Conservation (phyloP, 1,140 invertebrate species). For the Eufriesea mexicana region DNA sequence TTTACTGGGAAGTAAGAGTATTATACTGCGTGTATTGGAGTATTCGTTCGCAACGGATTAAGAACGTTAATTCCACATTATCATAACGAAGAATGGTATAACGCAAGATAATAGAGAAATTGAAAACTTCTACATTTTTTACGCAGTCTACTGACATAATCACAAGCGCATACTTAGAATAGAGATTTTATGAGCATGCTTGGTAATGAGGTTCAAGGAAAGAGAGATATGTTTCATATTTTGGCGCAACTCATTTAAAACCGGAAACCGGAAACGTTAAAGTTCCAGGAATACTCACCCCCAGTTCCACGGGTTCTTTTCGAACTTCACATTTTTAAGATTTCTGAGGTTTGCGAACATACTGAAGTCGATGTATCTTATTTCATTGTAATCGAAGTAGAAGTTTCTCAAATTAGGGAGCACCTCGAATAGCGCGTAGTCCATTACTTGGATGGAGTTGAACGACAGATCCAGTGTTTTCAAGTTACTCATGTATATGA, state of each 20-base stretch:
- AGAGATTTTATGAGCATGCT: background rate
- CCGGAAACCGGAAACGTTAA: slow-evolving; percentile 26
- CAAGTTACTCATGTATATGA: slow-evolving; percentile 65
- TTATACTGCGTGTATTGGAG: no score
- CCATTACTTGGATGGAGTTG: slow-evolving; percentile 70
- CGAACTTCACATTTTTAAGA: slow-evolving; percentile 73
- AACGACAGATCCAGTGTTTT: slow-evolving; percentile 74
- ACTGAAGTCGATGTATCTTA: slow-evolving; percentile 66
- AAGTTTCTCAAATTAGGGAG: slow-evolving; percentile 70
- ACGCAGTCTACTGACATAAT: background rate
- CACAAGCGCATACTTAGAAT: background rate
- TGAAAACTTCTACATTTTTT: no score
- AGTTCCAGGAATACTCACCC: slow-evolving; percentile 67
- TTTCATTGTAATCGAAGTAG: slow-evolving; percentile 74
- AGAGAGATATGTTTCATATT: background rate
- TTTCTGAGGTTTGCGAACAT: slow-evolving; percentile 66
- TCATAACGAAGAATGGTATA: no score
- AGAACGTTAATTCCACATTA: no score
- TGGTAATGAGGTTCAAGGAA: background rate
- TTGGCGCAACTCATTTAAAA: slow-evolving; percentile 25
- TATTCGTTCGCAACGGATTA: no score
- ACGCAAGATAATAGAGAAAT: background rate
- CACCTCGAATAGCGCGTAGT: slow-evolving; percentile 61
- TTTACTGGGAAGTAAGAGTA: no score
- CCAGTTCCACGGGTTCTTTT: slow-evolving; percentile 75